Evolutionary conservation across 92 coral and sea anemone species (phyloP), one percentile per base, ranked within the genome.

Genomic region (Anthopleura xanthogrammica): DNA sequence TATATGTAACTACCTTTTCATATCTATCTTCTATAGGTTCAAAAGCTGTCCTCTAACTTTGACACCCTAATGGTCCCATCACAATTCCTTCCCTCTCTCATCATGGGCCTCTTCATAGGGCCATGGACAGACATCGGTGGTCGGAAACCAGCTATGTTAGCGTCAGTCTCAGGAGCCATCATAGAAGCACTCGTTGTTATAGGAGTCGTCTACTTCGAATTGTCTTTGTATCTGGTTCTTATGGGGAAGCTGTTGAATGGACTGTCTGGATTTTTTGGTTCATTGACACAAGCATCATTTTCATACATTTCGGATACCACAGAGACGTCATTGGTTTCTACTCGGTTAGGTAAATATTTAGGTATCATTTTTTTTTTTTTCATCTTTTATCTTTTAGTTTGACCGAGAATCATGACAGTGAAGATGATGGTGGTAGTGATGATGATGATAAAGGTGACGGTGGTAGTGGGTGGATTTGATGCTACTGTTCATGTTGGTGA

Each of bases 121-220:
- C 87, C 90, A 41, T 93, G 97, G 97, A 77, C 97, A 17, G 97
- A 93, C 74, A 77, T 72, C 24, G 94, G 85, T 62, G 97, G 97
- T 13, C 88, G 97, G 19, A 88, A 89, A 50, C 97, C 93, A 55
- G 92, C 93, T 12, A 76, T 93, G 23, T 72, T 87, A 12, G 23
- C 83, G 0, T 92, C 97, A 16, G 36, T 77, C 13, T 12, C 91
- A 29, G 97, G 97, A 77, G 86, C 88, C 62, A 75, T 83, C 12
- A 77, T 86, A 5, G 97, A 93, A 20, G 80, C 91, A 7, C 66
- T 82, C n/a, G 60, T 91, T 6, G 79, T 82, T 0, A 87, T 93
- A 36, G 77, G 86, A 48, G 86, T 86, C 0, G 91, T 93, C 88
- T 85, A 81, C 77, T 50, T 86, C 71, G 75, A 86, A 20, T 89